Evolutionary conservation across 2,113 vertebrate genomes (phyloP).

Genomic region (Mungos mungo): DNA sequence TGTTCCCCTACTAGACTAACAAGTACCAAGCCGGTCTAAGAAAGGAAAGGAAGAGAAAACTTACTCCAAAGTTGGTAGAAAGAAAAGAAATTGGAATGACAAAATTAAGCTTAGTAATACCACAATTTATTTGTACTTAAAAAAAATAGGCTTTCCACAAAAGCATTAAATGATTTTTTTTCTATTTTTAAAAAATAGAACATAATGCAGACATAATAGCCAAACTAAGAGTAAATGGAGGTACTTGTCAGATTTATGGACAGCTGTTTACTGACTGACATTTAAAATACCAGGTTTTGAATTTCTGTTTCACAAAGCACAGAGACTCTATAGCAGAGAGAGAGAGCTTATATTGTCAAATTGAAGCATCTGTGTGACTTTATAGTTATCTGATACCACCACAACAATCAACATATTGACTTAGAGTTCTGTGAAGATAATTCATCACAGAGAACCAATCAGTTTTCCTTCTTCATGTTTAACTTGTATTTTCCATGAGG

Average conservation of each 20-base stretch:
- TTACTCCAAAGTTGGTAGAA: not conserved
- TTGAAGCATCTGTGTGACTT: not conserved
- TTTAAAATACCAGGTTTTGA: constrained; percentile 24
- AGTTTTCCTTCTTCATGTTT: not conserved
- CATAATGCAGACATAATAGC: not conserved
- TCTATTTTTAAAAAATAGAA: not conserved
- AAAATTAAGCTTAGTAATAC: not conserved
- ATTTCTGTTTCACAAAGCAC: constrained; percentile 45
- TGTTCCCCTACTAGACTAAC: not conserved
- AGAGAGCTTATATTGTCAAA: not conserved
- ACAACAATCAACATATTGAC: not conserved
- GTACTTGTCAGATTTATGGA: constrained; percentile 1
- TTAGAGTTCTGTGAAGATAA: not conserved
- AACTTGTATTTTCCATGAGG: not conserved
- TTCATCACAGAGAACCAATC: not conserved
- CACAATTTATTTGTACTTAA: not conserved
- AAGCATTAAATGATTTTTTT: not conserved
- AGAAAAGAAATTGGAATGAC: not conserved
- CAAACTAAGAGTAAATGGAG: not conserved
- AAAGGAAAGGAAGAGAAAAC: not conserved
- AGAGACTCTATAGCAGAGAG: not conserved
- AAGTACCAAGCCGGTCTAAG: not conserved
- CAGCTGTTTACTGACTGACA: constrained; percentile 3
- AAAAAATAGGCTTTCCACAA: not conserved
- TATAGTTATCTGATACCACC: not conserved